phyloP scores from a whole-genome alignment of 1,140 invertebrate species.

The Pseudomyrmex cubaensis region DNA sequence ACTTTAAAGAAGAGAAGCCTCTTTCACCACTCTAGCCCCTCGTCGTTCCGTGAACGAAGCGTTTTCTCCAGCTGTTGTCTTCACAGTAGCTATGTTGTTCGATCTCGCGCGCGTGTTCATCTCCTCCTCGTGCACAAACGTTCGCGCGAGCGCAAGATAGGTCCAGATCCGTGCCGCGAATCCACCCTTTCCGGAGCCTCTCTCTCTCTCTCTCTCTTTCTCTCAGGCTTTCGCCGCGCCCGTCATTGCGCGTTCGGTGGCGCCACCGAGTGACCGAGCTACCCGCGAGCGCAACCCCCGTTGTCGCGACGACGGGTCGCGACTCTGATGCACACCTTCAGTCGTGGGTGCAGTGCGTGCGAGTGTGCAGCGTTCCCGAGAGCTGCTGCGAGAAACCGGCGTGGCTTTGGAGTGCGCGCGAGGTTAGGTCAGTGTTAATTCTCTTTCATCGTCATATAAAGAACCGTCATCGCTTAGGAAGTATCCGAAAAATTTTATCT shows the following conservation, averaged over 20 bases:
- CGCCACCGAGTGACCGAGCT: constrained; percentile 68
- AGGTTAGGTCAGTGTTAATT: constrained; percentile 76
- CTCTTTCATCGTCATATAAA: not conserved
- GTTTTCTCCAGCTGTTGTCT: constrained; percentile 21
- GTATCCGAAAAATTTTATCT: no score
- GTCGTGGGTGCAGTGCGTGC: constrained; percentile 85
- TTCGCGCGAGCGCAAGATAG: constrained; percentile 66
- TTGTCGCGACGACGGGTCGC: constrained; percentile 27
- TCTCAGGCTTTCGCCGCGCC: constrained; percentile 36
- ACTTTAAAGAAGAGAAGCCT: no score
- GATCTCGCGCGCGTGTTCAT: constrained; percentile 8
- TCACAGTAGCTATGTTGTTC: constrained; percentile 40
- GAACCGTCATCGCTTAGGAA: not conserved
- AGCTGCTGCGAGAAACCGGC: constrained; percentile 76
- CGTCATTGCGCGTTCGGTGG: constrained; percentile 71
- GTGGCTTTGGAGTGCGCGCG: constrained; percentile 78
- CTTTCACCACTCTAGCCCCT: no score
- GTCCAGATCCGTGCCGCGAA: constrained; percentile 68
- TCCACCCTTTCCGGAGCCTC: constrained; percentile 22
- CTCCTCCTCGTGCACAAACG: constrained; percentile 32
- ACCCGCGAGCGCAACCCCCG: constrained; percentile 38
- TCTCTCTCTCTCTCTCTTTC: no score
- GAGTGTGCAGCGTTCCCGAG: constrained; percentile 81
- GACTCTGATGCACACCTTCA: constrained; percentile 71
- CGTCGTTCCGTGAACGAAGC: not conserved